Conservation (phyloP, 2,113 vertebrate genomes). For the Indicator indicator region DNA sequence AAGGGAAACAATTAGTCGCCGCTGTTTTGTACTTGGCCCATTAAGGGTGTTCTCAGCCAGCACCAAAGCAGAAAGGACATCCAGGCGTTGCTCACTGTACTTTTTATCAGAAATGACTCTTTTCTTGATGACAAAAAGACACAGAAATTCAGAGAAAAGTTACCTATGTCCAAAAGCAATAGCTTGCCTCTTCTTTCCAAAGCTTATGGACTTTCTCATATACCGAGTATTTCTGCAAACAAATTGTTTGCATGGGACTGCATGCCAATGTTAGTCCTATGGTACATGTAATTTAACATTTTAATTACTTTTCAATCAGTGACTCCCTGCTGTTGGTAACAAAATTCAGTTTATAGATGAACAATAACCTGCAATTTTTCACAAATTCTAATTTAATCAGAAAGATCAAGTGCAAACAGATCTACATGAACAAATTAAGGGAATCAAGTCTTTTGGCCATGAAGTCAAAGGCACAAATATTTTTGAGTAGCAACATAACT, state of each 20-base stretch:
- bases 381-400: background rate
- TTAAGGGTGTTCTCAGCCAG: slow-evolving; percentile 93
- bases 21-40: slow-evolving; percentile 94
- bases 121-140: slow-evolving; percentile 82
- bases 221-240: background rate
- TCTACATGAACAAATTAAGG: background rate
- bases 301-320: background rate
- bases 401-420: background rate
- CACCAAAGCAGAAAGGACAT: slow-evolving; percentile 95
- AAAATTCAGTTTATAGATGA: background rate
- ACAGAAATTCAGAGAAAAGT: background rate
- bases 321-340: background rate
- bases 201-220: background rate
- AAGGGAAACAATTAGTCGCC: slow-evolving; percentile 89
- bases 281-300: background rate
- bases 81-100: slow-evolving; percentile 96
- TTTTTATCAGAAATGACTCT: slow-evolving; percentile 99
- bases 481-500: background rate
- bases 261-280: background rate
- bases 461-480: background rate
- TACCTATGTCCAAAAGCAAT: background rate
- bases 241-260: background rate
- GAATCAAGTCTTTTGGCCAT: background rate
- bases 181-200: background rate
- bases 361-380: background rate